Evolutionary conservation across 2,797 vertebrate species (phyloP), one percentile per base, ranked within the genome.

Genomic region (Sebastolobus altivelis): DNA sequence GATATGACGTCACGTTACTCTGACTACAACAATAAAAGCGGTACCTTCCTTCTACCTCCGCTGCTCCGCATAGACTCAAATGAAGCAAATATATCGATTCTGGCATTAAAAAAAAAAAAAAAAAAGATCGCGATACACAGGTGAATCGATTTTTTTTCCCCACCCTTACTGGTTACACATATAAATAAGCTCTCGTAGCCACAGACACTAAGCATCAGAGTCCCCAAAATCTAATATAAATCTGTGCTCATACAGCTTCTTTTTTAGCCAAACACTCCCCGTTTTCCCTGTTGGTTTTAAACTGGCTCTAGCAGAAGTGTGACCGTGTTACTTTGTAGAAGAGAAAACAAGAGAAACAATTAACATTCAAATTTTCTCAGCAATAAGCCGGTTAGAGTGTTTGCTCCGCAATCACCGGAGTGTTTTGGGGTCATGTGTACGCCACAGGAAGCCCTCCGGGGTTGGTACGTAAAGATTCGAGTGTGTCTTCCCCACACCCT

Each of bases 381-480:
- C 13, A 25, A 27, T 73, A 75, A 76, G 9, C 38, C 46, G 43
- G 9, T 70, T 38, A n/a, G 43, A 81, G 62, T 55, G 59, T 63
- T 75, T 27, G 72, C 35, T 49, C 77, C n/a, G 37, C 55, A 79
- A 87, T 84, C 75, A 80, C 40, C 22, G 14, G n/a, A 70, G 65
- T 86, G 88, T 85, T 92, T 84, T 62, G 77, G 81, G 87, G 87
- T 88, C 71, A 81, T 71, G 79, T 13, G 1, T 80, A 29, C 54
- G 33, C 81, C 88, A 91, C 79, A 74, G 72, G 78, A 91, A 88
- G 77, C 81, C 88, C 72, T 85, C 35, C 63, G 79, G 72, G 79
- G 85, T 65, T 81, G 75, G 82, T 88, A 59, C 69, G 88, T 83
- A 87, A 88, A 90, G 75, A 93, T 89, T 75, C 38, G 6, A 88